Conservation (phyloP, 2,888 invertebrate species). For the Iselma pallidipennis region DNA sequence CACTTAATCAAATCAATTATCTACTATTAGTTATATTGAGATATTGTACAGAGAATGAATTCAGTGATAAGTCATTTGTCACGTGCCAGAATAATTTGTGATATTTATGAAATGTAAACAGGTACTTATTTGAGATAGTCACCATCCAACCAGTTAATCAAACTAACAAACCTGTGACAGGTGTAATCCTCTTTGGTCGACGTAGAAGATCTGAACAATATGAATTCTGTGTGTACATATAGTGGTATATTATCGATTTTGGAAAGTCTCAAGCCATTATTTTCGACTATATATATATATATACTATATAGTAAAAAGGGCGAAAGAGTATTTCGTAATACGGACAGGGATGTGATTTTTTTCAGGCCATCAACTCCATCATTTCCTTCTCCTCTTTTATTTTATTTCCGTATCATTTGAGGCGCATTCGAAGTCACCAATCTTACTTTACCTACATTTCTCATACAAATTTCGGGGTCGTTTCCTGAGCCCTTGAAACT, state of each 20-base stretch:
- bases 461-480: conserved; percentile 33
- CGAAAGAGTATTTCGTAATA: conserved; percentile 31
- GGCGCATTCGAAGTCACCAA: conserved; percentile 42
- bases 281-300: neutral
- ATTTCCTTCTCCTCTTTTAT: conserved; percentile 39
- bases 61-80: no score
- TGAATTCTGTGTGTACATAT: conserved; percentile 11
- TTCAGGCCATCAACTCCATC: conserved; percentile 42
- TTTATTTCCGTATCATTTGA: conserved; percentile 48
- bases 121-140: neutral
- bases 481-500: conserved; percentile 20
- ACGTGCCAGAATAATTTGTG: no score
- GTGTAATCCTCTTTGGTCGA: conserved; percentile 15
- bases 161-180: conserved; percentile 13
- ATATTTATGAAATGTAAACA: no score
- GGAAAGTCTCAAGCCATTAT: neutral
- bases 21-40: neutral
- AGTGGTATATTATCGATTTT: no score
- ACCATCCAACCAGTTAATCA: conserved; percentile 14
- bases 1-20: neutral
- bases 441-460: conserved; percentile 40
- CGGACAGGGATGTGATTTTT: conserved; percentile 39
- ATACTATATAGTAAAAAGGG: neutral
- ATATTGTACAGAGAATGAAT: no score
- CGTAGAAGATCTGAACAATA: conserved; percentile 13